Base-by-base conservation (phyloP, 2,797 vertebrate genomes). In the Hafferia zeledoni region DNA sequence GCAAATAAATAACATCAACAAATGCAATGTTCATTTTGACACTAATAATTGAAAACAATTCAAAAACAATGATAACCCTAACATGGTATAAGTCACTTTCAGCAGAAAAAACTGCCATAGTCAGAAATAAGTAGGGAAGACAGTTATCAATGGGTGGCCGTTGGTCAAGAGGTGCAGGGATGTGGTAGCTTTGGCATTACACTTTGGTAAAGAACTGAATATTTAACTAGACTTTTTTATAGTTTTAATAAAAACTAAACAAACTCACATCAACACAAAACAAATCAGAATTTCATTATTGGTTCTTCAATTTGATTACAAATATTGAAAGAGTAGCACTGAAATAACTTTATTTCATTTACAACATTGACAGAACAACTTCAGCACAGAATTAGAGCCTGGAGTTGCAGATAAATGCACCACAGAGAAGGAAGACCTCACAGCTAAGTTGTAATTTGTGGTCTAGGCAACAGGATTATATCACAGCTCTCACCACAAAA, bases 131-230 rank as follows among this genome's bases (percentile, higher is more conserved):
- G 8, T 13, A 89, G 49, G 18, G 67, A 78, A 85, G 23, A 33
- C 7, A 77, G 25, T 24, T 47, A 24, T 11, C 15, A 68, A 5
- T 0, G 1, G 2, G 16, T 23, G 46, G 31, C 33, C 20, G 12
- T n/a, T 25, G 27, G 11, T 27, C 41, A 72, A 39, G 59, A 35
- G 23, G 16, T 35, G 22, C 18, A 78, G 61, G 27, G 20, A 64
- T 41, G 24, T 15, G 5, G 41, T 25, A 47, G 13, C 5, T 75
- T 47, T 83, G 68, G 55, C 24, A 53, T 18, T 50, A 68, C 13
- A 10, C 9, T 64, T 57, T 24, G 68, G 33, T 47, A 44, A 46
- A 53, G 19, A 55, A 18, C 35, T 41, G 2, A 52, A n/a, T 47
- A 16, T 85, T 63, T 68, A 33, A 39, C 10, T 13, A 55, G 50